These are phyloP conservation scores for Chionoecetes opilio DNA, from an alignment of 1,140 invertebrate genomes.

Conservation along the genomic window DNA sequence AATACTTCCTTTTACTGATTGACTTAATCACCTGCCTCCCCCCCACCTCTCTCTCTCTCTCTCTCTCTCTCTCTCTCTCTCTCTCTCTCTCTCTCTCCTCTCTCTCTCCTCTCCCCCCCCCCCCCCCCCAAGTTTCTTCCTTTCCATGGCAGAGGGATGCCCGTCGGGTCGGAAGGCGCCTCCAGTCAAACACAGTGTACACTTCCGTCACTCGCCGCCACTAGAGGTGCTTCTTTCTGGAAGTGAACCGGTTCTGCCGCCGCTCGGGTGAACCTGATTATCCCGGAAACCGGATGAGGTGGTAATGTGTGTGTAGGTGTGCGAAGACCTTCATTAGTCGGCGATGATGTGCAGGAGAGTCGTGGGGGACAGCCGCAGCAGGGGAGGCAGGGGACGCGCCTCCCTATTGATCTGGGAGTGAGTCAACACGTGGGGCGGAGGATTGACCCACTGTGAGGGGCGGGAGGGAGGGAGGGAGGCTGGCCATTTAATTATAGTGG, in stretches of 20 bases:
- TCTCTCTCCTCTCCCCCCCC: too few species aligned
- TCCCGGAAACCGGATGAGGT: conserved; percentile 4
- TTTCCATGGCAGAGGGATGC: too few species aligned
- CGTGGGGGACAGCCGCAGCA: background rate
- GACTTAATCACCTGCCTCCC: background rate
- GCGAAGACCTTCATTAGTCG: conserved; percentile 1
- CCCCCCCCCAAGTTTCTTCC: too few species aligned
- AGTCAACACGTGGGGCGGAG: conserved; percentile 14
- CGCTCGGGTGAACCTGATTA: conserved; percentile 15
- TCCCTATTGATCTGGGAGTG: background rate
- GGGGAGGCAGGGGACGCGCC: background rate
- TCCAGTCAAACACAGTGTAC: too few species aligned
- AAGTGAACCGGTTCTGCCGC: conserved; percentile 13
- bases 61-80: conserved; percentile 32
- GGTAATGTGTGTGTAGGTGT: conserved; percentile 1
- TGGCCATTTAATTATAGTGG: background rate
- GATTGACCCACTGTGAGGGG: background rate
- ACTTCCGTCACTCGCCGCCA: background rate
- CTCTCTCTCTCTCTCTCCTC: background rate
- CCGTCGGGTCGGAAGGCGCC: too few species aligned
- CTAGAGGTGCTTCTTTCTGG: background rate
- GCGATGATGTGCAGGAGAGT: background rate
- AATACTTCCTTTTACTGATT: background rate
- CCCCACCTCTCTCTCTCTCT: conserved; percentile 43
- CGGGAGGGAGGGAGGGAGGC: background rate